Evolutionary conservation across 1,140 invertebrate genomes (phyloP).

Genomic region (Penaeus japonicus): DNA sequence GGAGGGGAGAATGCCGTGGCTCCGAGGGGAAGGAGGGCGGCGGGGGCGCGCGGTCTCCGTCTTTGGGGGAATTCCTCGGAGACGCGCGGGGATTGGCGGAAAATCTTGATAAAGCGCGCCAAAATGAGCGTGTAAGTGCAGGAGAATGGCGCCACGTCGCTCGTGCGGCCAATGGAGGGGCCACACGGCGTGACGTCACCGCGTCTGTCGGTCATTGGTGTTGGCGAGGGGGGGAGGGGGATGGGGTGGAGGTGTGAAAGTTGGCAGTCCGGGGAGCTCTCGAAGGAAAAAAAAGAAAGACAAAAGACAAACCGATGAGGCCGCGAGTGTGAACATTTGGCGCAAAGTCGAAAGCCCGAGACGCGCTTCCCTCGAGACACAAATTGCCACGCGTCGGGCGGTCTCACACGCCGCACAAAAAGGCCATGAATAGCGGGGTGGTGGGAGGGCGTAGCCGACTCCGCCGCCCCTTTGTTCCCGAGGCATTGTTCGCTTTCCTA

Average conservation of each 20-base stretch:
- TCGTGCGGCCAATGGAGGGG: slow-evolving; percentile 40
- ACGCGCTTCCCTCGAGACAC: not conserved
- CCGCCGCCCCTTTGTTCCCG: slow-evolving; percentile 29
- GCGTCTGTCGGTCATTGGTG: slow-evolving; percentile 27
- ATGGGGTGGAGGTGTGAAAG: too few species aligned
- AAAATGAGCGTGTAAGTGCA: slow-evolving; percentile 50
- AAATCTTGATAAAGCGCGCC: slow-evolving; percentile 46
- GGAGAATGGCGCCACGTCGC: slow-evolving; percentile 37
- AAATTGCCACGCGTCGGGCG: not conserved
- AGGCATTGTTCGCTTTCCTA: slow-evolving; percentile 45
- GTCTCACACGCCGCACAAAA: slow-evolving; percentile 8
- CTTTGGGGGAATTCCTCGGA: slow-evolving; percentile 19
- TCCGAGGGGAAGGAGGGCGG: not conserved
- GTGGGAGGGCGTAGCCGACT: slow-evolving; percentile 18
- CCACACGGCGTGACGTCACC: slow-evolving; percentile 13
- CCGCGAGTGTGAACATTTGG: not conserved
- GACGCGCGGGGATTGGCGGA: slow-evolving; percentile 42
- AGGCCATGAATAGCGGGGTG: slow-evolving; percentile 25
- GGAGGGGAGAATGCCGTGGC: not conserved
- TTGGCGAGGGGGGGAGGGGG: not conserved
- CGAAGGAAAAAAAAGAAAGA: not conserved
- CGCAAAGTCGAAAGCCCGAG: not conserved
- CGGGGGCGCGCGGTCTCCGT: not conserved
- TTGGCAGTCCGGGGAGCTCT: slow-evolving; percentile 10
- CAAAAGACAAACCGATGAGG: not conserved